Conservation (phyloP, 1,140 invertebrate species). For the Cepaea nemoralis region DNA sequence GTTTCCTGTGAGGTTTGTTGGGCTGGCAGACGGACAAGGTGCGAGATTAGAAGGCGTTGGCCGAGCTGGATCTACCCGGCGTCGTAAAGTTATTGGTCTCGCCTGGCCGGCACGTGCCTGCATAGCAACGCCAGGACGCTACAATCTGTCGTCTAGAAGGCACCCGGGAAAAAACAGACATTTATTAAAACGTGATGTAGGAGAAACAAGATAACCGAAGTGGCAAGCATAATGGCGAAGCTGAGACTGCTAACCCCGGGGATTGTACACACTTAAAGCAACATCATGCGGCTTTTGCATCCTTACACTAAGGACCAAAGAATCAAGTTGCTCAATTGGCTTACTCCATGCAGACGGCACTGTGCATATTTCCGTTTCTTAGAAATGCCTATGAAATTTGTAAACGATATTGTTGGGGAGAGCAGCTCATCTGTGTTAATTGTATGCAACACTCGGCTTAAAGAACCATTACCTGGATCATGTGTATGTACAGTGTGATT, state of each 20-base stretch:
- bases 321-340: background rate
- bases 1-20: background rate
- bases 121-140: constrained; percentile 35
- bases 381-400: too few species aligned
- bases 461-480: too few species aligned
- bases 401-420: too few species aligned
- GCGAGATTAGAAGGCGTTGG: constrained; percentile 21
- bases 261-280: background rate
- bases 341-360: background rate
- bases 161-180: background rate
- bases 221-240: background rate
- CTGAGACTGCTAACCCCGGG: background rate
- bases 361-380: too few species aligned
- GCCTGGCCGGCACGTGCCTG: constrained; percentile 33
- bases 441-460: too few species aligned
- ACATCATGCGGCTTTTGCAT: background rate
- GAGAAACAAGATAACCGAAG: background rate
- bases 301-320: background rate
- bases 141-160: constrained; percentile 29
- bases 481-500: too few species aligned
- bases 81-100: constrained; percentile 20
- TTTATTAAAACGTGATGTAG: background rate
- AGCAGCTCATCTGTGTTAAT: too few species aligned
- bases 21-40: background rate
- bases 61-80: constrained; percentile 19